Evolutionary conservation across 2,113 vertebrate genomes (phyloP).

Genomic region (Reinhardtius hippoglossoides): DNA sequence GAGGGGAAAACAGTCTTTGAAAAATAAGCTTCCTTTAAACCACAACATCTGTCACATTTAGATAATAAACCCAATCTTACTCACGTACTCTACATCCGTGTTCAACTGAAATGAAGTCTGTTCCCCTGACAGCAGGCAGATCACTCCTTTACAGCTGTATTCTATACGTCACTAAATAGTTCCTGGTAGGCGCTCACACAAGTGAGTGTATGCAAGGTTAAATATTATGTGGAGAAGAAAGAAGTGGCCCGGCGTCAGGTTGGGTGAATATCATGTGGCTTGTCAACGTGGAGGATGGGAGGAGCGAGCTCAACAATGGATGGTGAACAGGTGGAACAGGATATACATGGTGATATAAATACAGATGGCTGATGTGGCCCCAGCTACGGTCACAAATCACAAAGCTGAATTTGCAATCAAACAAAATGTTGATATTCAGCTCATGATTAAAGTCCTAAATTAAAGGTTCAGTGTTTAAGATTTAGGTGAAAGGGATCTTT

Average conservation of each 20-base stretch:
- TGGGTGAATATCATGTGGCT: not conserved
- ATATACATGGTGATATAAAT: constrained; percentile 10
- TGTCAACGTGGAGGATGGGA: constrained; percentile 54
- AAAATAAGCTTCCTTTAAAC: not conserved
- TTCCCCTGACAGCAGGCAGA: too few species aligned
- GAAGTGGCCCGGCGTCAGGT: not conserved
- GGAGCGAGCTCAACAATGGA: constrained; percentile 24
- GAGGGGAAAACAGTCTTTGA: not conserved
- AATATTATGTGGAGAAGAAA: not conserved
- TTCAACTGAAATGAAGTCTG: not conserved
- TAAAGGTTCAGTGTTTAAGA: too few species aligned
- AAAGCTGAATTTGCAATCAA: not conserved
- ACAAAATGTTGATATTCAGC: too few species aligned
- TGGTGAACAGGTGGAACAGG: constrained; percentile 58
- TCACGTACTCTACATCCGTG: constrained; percentile 39
- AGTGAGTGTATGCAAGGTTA: not conserved
- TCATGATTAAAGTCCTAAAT: too few species aligned
- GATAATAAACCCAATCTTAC: constrained; percentile 3
- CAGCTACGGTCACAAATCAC: not conserved
- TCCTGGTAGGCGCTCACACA: not conserved
- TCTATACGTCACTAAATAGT: not conserved
- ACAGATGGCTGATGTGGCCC: not conserved
- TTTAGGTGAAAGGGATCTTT: too few species aligned
- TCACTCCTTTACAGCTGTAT: not conserved
- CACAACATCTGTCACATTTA: not conserved